phyloP scores from a whole-genome alignment of 2,888 invertebrate species.

The Parnassius orleans region DNA sequence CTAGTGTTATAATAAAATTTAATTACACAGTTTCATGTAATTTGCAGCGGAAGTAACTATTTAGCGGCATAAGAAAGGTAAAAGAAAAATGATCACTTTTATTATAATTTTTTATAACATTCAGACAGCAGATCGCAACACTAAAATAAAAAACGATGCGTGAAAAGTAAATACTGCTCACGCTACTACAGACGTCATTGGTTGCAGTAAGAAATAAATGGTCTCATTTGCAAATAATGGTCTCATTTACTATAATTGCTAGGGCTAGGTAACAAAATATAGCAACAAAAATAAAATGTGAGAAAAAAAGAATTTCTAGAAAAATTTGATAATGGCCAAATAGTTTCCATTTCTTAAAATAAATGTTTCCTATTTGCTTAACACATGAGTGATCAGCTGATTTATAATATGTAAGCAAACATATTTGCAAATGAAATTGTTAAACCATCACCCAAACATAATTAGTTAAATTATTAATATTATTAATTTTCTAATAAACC shows the following conservation, averaged over 20 bases:
- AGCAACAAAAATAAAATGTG: constrained; percentile 6
- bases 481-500: constrained; percentile 36
- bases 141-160: constrained; percentile 47
- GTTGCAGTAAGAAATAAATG: constrained; percentile 50
- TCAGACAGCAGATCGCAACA: constrained; percentile 48
- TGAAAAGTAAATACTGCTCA: constrained; percentile 76
- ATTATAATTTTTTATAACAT: constrained; percentile 28
- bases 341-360: no score
- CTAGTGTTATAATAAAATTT: no score
- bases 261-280: constrained; percentile 12
- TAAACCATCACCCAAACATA: constrained; percentile 73
- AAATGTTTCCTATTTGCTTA: no score
- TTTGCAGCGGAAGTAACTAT: no score
- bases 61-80: neutral
- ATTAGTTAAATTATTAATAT: constrained; percentile 52
- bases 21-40: no score
- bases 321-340: no score
- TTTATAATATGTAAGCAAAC: neutral
- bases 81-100: neutral
- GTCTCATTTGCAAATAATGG: constrained; percentile 63
- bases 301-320: no score
- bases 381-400: no score
- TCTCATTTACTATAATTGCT: constrained; percentile 10
- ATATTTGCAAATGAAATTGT: constrained; percentile 65
- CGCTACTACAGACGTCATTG: constrained; percentile 65